phyloP scores from a whole-genome alignment of 2,113 vertebrate species.

The Parus major region DNA sequence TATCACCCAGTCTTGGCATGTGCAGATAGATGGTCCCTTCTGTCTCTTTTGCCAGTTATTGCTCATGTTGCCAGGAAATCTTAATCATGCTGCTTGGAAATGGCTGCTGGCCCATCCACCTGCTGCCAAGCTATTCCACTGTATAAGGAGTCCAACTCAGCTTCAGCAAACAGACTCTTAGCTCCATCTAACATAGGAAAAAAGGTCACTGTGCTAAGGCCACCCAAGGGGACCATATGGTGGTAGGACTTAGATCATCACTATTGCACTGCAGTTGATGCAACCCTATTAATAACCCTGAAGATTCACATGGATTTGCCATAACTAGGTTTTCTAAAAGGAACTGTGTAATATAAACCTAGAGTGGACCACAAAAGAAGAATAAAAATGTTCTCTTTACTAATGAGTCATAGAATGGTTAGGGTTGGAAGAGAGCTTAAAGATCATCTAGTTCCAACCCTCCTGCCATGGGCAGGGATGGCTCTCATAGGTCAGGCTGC shows the following conservation, averaged over 20 bases:
- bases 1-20: conserved; percentile 6
- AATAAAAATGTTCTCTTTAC: not conserved
- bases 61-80: conserved; percentile 67
- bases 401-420: not conserved
- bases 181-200: not conserved
- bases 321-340: not conserved
- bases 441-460: not conserved
- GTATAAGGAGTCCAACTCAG: not conserved
- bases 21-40: conserved; percentile 56
- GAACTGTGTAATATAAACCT: not conserved
- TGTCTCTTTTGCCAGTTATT: conserved; percentile 56
- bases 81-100: conserved; percentile 59
- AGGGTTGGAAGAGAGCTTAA: not conserved
- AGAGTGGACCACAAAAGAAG: not conserved
- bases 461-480: not conserved
- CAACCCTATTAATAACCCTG: conserved; percentile 12
- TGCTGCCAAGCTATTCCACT: conserved; percentile 32
- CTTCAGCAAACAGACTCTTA: not conserved
- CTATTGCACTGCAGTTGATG: not conserved
- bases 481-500: not conserved
- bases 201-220: conserved; percentile 29
- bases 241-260: not conserved
- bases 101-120: not conserved
- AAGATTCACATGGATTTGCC: not conserved
- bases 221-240: not conserved